phyloP scores from a whole-genome alignment of 2,888 invertebrate genomes.

The Phalera bucephala region DNA sequence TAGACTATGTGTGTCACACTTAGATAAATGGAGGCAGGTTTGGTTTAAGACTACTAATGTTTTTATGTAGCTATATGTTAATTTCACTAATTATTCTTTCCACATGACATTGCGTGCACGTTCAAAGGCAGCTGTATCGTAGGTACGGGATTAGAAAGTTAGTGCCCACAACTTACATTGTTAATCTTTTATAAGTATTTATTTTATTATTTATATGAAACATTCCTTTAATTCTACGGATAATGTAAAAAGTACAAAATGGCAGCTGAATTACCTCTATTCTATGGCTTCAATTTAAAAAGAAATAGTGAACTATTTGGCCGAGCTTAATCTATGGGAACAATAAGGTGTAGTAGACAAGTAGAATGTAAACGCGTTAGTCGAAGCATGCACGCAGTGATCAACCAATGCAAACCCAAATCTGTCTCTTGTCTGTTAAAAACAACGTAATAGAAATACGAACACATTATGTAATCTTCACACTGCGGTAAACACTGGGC shows the following conservation, averaged over 20 bases:
- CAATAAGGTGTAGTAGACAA: slow-evolving; percentile 67
- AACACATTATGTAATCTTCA: slow-evolving; percentile 23
- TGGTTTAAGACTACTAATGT: slow-evolving; percentile 11
- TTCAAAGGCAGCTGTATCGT: slow-evolving; percentile 66
- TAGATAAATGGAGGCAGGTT: slow-evolving; percentile 36
- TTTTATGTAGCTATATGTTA: slow-evolving; percentile 2
- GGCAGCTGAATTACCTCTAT: slow-evolving; percentile 66
- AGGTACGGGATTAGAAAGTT: slow-evolving; percentile 52
- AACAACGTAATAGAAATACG: slow-evolving; percentile 25
- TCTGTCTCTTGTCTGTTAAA: slow-evolving; percentile 42
- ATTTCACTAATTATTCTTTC: slow-evolving; percentile 5
- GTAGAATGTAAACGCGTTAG: slow-evolving; percentile 46
- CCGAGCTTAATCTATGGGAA: slow-evolving; percentile 79
- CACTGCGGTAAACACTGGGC: slow-evolving; percentile 14
- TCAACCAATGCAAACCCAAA: slow-evolving; percentile 21
- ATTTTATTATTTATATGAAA: slow-evolving; percentile 45
- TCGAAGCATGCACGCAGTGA: slow-evolving; percentile 52
- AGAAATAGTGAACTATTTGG: slow-evolving; percentile 51
- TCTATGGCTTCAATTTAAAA: slow-evolving; percentile 44
- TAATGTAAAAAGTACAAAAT: slow-evolving; percentile 54
- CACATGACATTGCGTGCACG: slow-evolving; percentile 56
- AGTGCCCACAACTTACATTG: slow-evolving; percentile 40
- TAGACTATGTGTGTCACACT: slow-evolving; percentile 25
- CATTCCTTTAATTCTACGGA: slow-evolving; percentile 44
- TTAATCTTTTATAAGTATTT: slow-evolving; percentile 41